These are phyloP conservation scores for Pinna nobilis DNA, from an alignment of 1,140 invertebrate genomes.

Conservation along the genomic window DNA sequence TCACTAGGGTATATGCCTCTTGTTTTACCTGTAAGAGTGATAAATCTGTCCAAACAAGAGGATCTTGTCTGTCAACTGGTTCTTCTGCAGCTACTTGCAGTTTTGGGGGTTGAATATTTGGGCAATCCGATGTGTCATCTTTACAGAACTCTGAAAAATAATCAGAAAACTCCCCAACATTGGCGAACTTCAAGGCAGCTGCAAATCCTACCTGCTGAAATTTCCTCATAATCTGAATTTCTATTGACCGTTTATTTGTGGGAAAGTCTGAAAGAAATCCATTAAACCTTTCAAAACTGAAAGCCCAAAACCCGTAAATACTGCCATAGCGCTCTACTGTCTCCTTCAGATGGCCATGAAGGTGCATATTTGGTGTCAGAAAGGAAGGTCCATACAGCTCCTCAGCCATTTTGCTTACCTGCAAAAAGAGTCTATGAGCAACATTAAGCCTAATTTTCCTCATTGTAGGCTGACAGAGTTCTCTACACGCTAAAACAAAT, in stretches of 20 bases:
- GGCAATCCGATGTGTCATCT: neutral
- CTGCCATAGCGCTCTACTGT: conserved; percentile 42
- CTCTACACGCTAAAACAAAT: conserved; percentile 42
- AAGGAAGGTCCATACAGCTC: conserved; percentile 16
- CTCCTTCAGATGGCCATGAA: conserved; percentile 41
- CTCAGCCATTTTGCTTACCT: conserved; percentile 39
- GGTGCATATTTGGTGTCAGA: conserved; percentile 48
- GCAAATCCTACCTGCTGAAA: conserved; percentile 27
- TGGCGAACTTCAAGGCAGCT: neutral
- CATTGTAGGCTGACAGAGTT: conserved; percentile 13
- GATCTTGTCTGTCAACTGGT: conserved; percentile 8
- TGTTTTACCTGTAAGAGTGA: neutral
- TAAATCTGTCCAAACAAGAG: conserved; percentile 2
- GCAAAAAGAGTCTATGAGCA: conserved; percentile 25
- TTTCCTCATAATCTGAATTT: conserved; percentile 35
- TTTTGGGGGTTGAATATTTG: neutral
- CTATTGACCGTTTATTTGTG: conserved; percentile 39
- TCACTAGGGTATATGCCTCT: neutral
- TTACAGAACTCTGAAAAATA: conserved; percentile 4
- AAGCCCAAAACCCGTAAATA: conserved; percentile 47
- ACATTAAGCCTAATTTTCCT: conserved; percentile 6
- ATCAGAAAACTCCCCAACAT: conserved; percentile 5
- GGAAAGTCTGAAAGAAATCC: conserved; percentile 37
- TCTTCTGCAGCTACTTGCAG: conserved; percentile 3
- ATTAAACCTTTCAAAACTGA: conserved; percentile 44